Conservation (phyloP, 2,113 vertebrate species). For the Rhizomys pruinosus region DNA sequence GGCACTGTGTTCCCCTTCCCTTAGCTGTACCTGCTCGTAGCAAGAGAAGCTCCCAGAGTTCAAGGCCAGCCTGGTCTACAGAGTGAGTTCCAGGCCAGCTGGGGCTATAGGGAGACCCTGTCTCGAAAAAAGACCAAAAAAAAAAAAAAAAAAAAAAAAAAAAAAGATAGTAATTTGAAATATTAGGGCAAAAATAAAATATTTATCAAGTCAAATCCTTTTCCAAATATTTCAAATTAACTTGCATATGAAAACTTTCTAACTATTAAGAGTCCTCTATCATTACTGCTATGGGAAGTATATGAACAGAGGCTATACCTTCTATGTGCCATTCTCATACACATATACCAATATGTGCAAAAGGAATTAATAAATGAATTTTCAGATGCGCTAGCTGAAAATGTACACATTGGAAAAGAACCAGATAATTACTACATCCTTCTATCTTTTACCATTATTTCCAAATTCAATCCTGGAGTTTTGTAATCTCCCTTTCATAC, state of each 20-base stretch:
- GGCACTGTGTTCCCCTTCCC: no score
- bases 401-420: not conserved
- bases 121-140: no score
- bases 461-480: slow-evolving; percentile 7
- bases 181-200: slow-evolving; percentile 17
- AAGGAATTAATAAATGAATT: not conserved
- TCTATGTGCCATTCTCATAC: not conserved
- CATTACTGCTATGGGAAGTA: not conserved
- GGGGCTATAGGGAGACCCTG: no score
- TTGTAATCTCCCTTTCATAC: not conserved
- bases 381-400: not conserved
- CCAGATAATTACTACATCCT: not conserved
- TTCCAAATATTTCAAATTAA: slow-evolving; percentile 32
- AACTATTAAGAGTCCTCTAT: not conserved
- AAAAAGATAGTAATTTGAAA: not conserved
- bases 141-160: no score
- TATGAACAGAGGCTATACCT: not conserved
- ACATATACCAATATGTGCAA: not conserved
- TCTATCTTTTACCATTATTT: not conserved
- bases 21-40: no score
- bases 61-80: no score
- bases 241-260: not conserved
- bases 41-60: no score
- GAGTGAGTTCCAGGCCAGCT: no score
- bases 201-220: not conserved